Evolutionary conservation across 1,140 invertebrate species (phyloP), one percentile per base, ranked within the genome.

Genomic region (Sycobia sp.): DNA sequence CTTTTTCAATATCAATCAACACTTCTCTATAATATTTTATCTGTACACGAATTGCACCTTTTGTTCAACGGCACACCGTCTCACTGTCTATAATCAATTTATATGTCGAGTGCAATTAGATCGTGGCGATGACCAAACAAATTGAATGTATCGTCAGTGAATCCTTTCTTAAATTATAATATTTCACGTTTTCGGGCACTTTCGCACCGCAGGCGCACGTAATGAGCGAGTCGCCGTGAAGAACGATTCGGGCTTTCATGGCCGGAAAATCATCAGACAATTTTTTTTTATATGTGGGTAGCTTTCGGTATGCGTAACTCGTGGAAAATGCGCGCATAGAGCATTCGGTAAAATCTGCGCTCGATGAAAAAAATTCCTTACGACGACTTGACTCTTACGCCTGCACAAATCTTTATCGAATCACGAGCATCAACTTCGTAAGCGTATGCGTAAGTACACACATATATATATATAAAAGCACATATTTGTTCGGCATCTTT

Each of bases 181-280:
- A 56, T 56, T 41, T 39, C 53, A 56, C 59, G 59, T 69, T 66
- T 67, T 68, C 69, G 72, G 70, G 69, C 70, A 74, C 71, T 66
- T 68, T 68, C 64, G 67, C 71, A 71, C 69, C 70, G 67, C 68
- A 66, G 57, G 51, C 58, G 69, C 65, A 65, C 62, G 65, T 62
- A 67, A n/a, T 57, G 58, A 67, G 67, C 63, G 50, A 47, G 51
- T 57, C 38, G 66, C 66, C 49, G 53, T 59, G 59, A 63, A 7
- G 29, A 32, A 32, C 29, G 4, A 7, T 32, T 32, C 29, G 4
- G 5, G 29, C 5, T 32, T 32, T 32, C n/a, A n/a, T n/a, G n/a
- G n/a, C n/a, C n/a, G n/a, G n/a, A n/a, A n/a, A n/a, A n/a, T n/a
- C n/a, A n/a, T n/a, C n/a, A n/a, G n/a, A n/a, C n/a, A n/a, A n/a